These are phyloP conservation scores for Amitus sp. DNA, from an alignment of 2,888 invertebrate genomes.

Conservation along the genomic window DNA sequence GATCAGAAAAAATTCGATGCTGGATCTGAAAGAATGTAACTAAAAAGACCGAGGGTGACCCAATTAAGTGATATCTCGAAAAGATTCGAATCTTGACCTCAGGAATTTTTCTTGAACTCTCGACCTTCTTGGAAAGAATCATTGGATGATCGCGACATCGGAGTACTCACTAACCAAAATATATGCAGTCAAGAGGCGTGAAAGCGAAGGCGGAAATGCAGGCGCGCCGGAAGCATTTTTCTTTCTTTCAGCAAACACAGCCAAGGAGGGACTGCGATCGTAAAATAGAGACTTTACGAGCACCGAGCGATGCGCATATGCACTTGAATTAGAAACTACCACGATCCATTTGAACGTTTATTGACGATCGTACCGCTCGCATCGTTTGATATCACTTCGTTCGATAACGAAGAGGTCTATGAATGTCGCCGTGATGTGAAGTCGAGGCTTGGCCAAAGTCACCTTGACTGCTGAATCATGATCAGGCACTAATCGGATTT, in stretches of 20 bases:
- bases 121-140: too few relatives aligned
- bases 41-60: not conserved
- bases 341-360: constrained; percentile 13
- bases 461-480: too few relatives aligned
- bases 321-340: constrained; percentile 53
- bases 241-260: constrained; percentile 5
- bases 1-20: not conserved
- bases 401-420: too few relatives aligned
- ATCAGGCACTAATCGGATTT: too few relatives aligned
- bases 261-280: constrained; percentile 3
- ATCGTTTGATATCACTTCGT: not conserved
- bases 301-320: constrained; percentile 20
- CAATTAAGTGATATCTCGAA: not conserved
- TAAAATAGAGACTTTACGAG: constrained; percentile 25
- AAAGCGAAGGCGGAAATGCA: constrained; percentile 11
- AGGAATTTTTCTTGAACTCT: not conserved
- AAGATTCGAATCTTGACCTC: too few relatives aligned
- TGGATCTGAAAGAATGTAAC: not conserved
- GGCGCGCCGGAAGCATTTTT: constrained; percentile 15
- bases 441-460: too few relatives aligned
- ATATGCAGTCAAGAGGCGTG: not conserved
- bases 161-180: too few relatives aligned
- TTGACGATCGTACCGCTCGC: constrained; percentile 1
- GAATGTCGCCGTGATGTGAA: not conserved
- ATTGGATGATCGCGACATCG: too few relatives aligned